Evolutionary conservation across 2,797 vertebrate genomes (phyloP).

Genomic region (Melanotaenia parkinsoni): DNA sequence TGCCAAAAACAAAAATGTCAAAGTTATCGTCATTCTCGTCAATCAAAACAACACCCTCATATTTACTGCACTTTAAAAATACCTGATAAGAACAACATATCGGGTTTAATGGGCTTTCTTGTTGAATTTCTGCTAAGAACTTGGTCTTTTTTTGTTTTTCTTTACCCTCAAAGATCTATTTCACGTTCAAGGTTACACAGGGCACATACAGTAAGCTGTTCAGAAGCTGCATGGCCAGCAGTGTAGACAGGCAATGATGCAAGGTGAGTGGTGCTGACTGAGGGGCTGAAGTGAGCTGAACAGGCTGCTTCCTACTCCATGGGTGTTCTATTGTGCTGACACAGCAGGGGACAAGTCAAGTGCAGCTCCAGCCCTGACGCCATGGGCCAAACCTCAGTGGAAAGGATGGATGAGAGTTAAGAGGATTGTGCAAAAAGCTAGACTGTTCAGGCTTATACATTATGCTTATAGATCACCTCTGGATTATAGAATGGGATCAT

Average conservation of each 20-base stretch:
- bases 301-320: conserved; percentile 53
- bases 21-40: not conserved
- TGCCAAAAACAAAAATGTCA: conserved; percentile 28
- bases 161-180: conserved; percentile 43
- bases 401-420: conserved; percentile 28
- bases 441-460: conserved; percentile 7
- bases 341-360: conserved; percentile 66
- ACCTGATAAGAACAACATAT: conserved; percentile 11
- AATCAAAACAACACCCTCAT: not conserved
- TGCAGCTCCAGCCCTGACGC: conserved; percentile 45
- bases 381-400: conserved; percentile 38
- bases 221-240: conserved; percentile 55
- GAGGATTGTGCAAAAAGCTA: conserved; percentile 13
- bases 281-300: conserved; percentile 62
- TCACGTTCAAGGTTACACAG: conserved; percentile 62
- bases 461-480: not conserved
- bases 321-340: conserved; percentile 81
- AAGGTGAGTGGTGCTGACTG: conserved; percentile 61
- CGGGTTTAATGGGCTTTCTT: conserved; percentile 22
- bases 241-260: conserved; percentile 34
- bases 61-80: not conserved
- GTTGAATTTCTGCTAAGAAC: conserved; percentile 31
- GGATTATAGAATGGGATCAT: not conserved
- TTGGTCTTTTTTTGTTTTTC: conserved; percentile 25
- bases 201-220: conserved; percentile 24